Conservation (phyloP, 2,888 invertebrate species). For the Steinernema scapterisci region DNA sequence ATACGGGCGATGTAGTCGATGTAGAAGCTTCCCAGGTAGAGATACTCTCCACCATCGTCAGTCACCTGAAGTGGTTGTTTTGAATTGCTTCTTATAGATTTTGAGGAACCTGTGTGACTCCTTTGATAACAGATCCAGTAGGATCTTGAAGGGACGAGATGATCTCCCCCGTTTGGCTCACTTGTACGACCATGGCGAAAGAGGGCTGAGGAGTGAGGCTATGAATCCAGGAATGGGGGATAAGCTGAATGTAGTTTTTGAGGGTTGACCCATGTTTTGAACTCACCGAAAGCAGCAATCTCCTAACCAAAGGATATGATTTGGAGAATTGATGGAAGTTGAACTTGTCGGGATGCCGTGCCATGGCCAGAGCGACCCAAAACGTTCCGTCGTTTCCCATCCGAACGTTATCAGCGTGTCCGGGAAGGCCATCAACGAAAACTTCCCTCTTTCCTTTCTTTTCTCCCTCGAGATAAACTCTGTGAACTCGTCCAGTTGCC, state of each 20-base stretch:
- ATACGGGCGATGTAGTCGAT: not conserved
- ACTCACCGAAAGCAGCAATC: not conserved
- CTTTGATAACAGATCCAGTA: not conserved
- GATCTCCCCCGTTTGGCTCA: conserved; percentile 14
- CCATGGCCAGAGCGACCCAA: conserved; percentile 3
- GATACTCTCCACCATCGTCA: not conserved
- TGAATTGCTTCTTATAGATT: not conserved
- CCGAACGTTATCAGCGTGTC: conserved; percentile 76
- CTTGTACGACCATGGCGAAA: conserved; percentile 1
- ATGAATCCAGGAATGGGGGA: not conserved
- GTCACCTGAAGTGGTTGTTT: not conserved
- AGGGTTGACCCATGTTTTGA: not conserved
- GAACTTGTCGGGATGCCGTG: not conserved
- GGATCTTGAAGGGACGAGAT: not conserved
- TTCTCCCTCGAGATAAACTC: conserved; percentile 79
- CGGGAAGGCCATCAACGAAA: conserved; percentile 77
- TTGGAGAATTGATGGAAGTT: not conserved
- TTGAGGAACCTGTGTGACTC: conserved; percentile 13
- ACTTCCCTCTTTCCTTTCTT: conserved; percentile 80
- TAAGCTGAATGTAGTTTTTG: not conserved
- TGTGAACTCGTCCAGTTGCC: conserved; percentile 73
- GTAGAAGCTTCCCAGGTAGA: conserved; percentile 18
- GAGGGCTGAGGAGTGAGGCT: not conserved
- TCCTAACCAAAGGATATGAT: not conserved
- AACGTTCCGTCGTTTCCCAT: conserved; percentile 11